Evolutionary conservation across 1,140 invertebrate genomes (phyloP), one percentile per base, ranked within the genome.

Genomic region (Leptopilina boulardi): DNA sequence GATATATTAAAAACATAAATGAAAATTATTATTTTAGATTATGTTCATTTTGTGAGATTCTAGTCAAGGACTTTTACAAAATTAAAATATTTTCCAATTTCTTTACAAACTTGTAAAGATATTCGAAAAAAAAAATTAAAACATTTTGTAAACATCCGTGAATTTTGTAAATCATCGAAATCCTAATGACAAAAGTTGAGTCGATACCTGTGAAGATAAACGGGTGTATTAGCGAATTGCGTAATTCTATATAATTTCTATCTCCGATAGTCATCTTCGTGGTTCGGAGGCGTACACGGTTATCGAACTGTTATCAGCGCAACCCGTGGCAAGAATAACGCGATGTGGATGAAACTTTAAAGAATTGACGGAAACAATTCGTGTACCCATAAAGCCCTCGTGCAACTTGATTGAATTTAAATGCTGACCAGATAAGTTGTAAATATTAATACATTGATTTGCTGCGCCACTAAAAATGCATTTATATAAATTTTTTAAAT

Each of bases 321-420:
- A 95, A 56, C 96, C 96, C 77, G 96, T 94, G 73, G 95, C 96
- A 82, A 97, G 85, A 76, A 94, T 92, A 76, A 95, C 93, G 81
- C 93, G 94, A 84, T 96, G 93, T 19, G 96, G 95, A 91, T 98
- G 97, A 91, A 98, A 98, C 73, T 94, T 94, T 79, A 98, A 89
- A 88, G 96, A 97, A 79, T 94, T 95, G 73, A 98, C 95, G 34
- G 96, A 94, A 18, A 95, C 96, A n/a, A 72, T 83, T 81, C 96
- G 93, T 79, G 96, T 94, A 41, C 95, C 95, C 93, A 98, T 97
- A 88, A 98, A 98, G 59, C 97, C 97, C 86, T 98, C 97, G 86
- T 98, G 96, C 85, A 95, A 95, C 87, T 96, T 96, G 84, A 98
- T 95, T 1, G 94, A 93, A 86, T 95, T 96, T 77, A 96, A 92